Evolutionary conservation across 1,140 invertebrate species (phyloP).

Genomic region (Eueides isabella): DNA sequence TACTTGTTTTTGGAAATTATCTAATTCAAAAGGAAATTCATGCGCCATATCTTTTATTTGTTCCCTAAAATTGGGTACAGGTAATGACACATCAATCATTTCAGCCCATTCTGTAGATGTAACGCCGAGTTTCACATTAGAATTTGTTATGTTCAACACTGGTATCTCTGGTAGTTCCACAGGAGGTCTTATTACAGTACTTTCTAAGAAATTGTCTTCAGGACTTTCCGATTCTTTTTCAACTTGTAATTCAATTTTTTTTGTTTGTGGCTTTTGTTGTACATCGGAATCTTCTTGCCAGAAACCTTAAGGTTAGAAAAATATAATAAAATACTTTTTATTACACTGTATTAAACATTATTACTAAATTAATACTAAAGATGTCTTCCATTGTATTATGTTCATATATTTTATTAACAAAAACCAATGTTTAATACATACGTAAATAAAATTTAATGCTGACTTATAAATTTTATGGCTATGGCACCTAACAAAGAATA

Average conservation of each 20-base stretch:
- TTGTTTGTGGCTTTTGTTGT: conserved; percentile 46
- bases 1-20: conserved; percentile 97
- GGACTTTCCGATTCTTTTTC: conserved; percentile 35
- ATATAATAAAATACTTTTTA: conserved; percentile 1
- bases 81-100: conserved; percentile 90
- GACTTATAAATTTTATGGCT: no score
- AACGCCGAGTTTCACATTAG: conserved; percentile 51
- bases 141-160: conserved; percentile 62
- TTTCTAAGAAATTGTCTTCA: conserved; percentile 71
- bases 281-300: conserved; percentile 71
- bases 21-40: conserved; percentile 96
- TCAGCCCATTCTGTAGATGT: conserved; percentile 91
- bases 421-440: no score
- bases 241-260: conserved; percentile 45
- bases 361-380: no score
- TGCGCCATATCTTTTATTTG: conserved; percentile 93
- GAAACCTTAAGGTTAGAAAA: conserved; percentile 50
- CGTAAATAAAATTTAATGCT: no score
- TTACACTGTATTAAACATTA: no score
- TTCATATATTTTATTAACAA: no score
- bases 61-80: conserved; percentile 92
- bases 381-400: no score
- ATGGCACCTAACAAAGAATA: no score
- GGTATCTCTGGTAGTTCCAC: conserved; percentile 74
- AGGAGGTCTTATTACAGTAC: conserved; percentile 62